phyloP scores from a whole-genome alignment of 2,113 vertebrate species.

The Xyliphius kryptos region DNA sequence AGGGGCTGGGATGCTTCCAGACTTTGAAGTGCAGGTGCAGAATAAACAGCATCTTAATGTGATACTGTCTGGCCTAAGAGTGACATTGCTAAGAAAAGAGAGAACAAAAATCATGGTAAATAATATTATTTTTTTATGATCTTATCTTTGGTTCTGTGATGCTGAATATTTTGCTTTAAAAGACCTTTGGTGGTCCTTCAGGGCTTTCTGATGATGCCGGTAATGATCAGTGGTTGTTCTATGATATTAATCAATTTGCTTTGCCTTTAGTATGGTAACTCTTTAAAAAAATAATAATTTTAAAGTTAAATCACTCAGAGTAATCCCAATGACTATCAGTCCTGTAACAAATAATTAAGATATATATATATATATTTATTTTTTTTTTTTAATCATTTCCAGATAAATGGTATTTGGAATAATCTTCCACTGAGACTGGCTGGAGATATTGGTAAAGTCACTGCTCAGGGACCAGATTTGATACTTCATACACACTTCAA shows the following conservation, averaged over 20 bases:
- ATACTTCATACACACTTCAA: conserved; percentile 61
- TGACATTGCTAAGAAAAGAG: conserved; percentile 61
- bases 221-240: too few species aligned
- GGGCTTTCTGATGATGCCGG: too few species aligned
- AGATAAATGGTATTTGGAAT: conserved; percentile 76
- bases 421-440: conserved; percentile 48
- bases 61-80: conserved; percentile 45
- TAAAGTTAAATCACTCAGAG: too few species aligned
- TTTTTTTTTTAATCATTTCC: background rate
- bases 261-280: too few species aligned
- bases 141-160: too few species aligned
- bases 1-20: conserved; percentile 50
- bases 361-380: background rate
- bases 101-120: conserved; percentile 68
- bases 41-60: conserved; percentile 63
- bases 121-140: background rate
- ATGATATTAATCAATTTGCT: too few species aligned
- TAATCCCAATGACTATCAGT: too few species aligned
- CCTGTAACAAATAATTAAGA: too few species aligned
- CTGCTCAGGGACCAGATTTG: conserved; percentile 54
- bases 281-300: too few species aligned
- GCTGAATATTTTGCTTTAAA: too few species aligned
- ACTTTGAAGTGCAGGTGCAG: conserved; percentile 70
- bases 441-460: conserved; percentile 52
- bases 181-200: too few species aligned